Conservation (phyloP, 2,113 vertebrate genomes). For the Takifugu flavidus region DNA sequence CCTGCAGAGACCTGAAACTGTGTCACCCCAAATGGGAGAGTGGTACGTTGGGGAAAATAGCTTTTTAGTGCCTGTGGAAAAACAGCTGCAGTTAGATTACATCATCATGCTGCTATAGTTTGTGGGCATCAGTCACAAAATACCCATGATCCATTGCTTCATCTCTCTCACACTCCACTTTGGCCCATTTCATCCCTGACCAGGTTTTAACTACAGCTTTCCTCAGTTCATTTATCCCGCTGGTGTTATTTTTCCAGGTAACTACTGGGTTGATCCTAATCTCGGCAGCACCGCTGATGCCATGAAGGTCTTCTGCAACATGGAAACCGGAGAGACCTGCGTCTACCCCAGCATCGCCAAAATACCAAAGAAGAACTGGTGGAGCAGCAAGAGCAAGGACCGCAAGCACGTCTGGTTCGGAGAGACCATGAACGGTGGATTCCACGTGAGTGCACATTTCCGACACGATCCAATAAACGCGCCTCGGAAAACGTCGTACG, state of each 20-base stretch:
- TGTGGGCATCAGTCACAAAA: too few species aligned
- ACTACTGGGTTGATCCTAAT: constrained; percentile 98
- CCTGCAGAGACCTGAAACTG: constrained; percentile 92
- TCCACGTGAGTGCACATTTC: constrained; percentile 82
- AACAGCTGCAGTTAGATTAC: neutral
- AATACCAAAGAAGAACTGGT: constrained; percentile 96
- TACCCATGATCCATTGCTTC: too few species aligned
- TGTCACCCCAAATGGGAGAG: constrained; percentile 96
- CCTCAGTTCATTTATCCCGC: neutral
- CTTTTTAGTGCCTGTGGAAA: neutral
- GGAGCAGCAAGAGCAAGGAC: constrained; percentile 88
- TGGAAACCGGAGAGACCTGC: constrained; percentile 94
- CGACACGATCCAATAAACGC: neutral
- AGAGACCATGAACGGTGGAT: constrained; percentile 92
- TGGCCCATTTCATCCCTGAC: too few species aligned
- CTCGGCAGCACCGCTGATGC: constrained; percentile 91
- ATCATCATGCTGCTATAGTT: neutral
- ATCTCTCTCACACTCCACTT: too few species aligned
- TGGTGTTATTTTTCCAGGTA: constrained; percentile 70
- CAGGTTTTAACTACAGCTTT: neutral
- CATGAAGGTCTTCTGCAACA: constrained; percentile 97
- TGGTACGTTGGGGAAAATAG: constrained; percentile 72
- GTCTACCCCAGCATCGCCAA: constrained; percentile 85
- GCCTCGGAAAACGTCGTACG: neutral
- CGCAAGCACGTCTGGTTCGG: constrained; percentile 95